Evolutionary conservation across 1,140 invertebrate species (phyloP).

Genomic region (Anadara kagoshimensis): DNA sequence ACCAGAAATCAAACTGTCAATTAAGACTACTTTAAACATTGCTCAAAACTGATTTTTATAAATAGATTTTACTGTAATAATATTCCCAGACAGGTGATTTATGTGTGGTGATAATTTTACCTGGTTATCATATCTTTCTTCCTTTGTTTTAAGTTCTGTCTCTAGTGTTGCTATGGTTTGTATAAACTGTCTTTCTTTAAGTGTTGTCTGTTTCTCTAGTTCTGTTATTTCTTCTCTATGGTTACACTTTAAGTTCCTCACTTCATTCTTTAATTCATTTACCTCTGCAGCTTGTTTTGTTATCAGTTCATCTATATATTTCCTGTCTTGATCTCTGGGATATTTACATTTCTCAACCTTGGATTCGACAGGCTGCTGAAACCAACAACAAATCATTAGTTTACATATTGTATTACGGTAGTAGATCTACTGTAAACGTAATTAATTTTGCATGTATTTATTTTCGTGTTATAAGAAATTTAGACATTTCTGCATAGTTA

Average conservation of each 20-base stretch:
- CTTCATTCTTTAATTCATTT: constrained; percentile 53
- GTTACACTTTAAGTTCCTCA: constrained; percentile 40
- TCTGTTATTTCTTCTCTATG: constrained; percentile 52
- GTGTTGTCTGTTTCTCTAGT: constrained; percentile 45
- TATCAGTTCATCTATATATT: constrained; percentile 64
- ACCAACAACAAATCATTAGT: too few relatives aligned
- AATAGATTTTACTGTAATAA: too few relatives aligned
- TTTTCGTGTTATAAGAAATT: too few relatives aligned
- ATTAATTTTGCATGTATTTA: too few relatives aligned
- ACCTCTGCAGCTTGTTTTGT: constrained; percentile 63
- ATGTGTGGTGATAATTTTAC: constrained; percentile 33
- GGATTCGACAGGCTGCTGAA: too few relatives aligned
- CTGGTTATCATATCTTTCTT: constrained; percentile 53
- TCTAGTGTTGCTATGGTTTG: constrained; percentile 46
- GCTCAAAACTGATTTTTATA: too few relatives aligned
- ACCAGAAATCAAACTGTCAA: too few relatives aligned
- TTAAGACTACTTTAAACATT: too few relatives aligned
- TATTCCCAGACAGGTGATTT: too few relatives aligned
- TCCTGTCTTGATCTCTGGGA: constrained; percentile 42
- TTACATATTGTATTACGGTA: too few relatives aligned
- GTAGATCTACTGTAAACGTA: too few relatives aligned
- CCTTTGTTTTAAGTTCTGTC: constrained; percentile 44
- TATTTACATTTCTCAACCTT: constrained; percentile 16
- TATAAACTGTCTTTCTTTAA: constrained; percentile 43
- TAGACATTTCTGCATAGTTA: too few relatives aligned